phyloP scores from a whole-genome alignment of 2,797 vertebrate genomes.

The Halcyon chelicuti region DNA sequence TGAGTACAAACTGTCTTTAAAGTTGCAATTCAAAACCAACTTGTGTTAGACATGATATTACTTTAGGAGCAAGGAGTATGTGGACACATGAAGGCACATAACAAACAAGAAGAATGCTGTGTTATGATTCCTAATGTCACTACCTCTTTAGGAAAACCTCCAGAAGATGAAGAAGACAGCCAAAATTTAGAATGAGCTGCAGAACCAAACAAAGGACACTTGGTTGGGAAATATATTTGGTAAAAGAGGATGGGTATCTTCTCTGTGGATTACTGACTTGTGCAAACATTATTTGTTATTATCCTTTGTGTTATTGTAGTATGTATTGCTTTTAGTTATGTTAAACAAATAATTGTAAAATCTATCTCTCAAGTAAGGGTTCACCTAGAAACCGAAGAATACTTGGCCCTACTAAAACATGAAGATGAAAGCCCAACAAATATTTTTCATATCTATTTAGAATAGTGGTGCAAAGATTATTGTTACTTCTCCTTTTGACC shows the following conservation, averaged over 20 bases:
- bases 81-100: too few relatives aligned
- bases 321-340: neutral
- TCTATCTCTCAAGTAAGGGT: neutral
- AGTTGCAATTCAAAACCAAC: too few relatives aligned
- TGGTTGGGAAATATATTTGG: neutral
- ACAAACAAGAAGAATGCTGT: too few relatives aligned
- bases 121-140: too few relatives aligned
- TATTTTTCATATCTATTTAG: neutral
- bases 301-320: neutral
- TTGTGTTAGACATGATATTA: too few relatives aligned
- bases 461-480: neutral
- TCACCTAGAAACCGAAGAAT: neutral
- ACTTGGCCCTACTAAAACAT: neutral
- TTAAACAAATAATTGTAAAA: neutral
- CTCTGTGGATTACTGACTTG: neutral
- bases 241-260: neutral
- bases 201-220: neutral
- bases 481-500: slow-evolving; percentile 7
- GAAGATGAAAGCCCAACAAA: neutral
- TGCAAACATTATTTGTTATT: neutral
- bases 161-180: too few relatives aligned
- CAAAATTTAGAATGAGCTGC: neutral
- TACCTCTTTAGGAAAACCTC: too few relatives aligned
- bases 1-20: too few relatives aligned
- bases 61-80: too few relatives aligned